A percentile compares a stretch with the other conserved stretches of the same genome.
phyloP scores from a whole-genome alignment of 1,140 invertebrate genomes.

The Rhopalosiphum padi region DNA sequence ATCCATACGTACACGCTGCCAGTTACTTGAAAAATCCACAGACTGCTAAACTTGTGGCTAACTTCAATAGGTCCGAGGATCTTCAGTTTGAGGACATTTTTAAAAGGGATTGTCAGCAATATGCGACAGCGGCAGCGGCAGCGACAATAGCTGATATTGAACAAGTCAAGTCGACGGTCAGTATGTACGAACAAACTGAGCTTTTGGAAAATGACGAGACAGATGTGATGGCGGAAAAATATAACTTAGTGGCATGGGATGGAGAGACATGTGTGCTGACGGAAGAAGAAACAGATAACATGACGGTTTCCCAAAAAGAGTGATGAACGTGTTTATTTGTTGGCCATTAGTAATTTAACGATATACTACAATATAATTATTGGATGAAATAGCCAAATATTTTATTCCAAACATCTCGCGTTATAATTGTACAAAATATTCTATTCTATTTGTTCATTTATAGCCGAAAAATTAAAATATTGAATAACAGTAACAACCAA shows the following conservation, averaged over 20 bases:
- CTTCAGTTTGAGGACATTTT: neutral
- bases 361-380: neutral
- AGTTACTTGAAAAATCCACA: neutral
- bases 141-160: neutral
- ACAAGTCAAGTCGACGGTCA: neutral
- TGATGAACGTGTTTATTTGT: neutral
- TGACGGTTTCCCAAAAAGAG: neutral
- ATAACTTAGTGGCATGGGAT: neutral
- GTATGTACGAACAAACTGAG: neutral
- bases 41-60: neutral
- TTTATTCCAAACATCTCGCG: neutral
- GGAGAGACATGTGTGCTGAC: neutral
- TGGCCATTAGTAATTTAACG: neutral
- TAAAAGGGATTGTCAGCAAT: neutral
- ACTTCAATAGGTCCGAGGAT: neutral
- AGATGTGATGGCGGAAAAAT: neutral
- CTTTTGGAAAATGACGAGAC: neutral
- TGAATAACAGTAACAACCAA: neutral
- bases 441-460: neutral
- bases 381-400: neutral
- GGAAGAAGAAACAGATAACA: neutral
- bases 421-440: neutral
- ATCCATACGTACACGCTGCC: neutral
- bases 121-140: neutral
- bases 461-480: neutral